Conservation (phyloP, 2,888 invertebrate species). For the Gasteruption jaculator region DNA sequence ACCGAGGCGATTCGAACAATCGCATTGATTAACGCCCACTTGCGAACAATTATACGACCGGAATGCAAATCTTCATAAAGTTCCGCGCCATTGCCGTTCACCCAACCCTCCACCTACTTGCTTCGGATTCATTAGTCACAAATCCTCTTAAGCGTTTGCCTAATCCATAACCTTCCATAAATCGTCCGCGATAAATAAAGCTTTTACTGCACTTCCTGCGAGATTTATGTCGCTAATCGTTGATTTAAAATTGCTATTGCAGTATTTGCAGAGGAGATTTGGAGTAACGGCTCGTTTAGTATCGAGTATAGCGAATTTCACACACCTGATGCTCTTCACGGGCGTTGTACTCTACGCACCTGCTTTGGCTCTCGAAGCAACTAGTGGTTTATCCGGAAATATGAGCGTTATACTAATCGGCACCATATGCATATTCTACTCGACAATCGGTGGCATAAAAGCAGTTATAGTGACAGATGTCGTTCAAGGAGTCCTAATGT, state of each 20-base stretch:
- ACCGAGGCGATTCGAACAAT: too few relatives aligned
- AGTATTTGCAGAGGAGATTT: slow-evolving; percentile 63
- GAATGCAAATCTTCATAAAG: too few relatives aligned
- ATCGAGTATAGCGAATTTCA: slow-evolving; percentile 57
- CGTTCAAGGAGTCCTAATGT: slow-evolving; percentile 80
- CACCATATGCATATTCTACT: slow-evolving; percentile 80
- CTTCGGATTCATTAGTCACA: too few relatives aligned
- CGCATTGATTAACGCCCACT: too few relatives aligned
- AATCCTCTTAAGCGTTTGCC: too few relatives aligned
- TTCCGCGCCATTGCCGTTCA: too few relatives aligned
- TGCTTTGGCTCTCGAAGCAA: slow-evolving; percentile 58
- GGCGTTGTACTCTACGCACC: slow-evolving; percentile 64
- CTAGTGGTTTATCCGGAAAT: slow-evolving; percentile 53
- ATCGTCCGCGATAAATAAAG: too few relatives aligned
- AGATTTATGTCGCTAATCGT: too few relatives aligned
- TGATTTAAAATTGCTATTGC: slow-evolving; percentile 38
- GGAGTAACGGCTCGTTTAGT: slow-evolving; percentile 53
- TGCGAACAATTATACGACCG: too few relatives aligned
- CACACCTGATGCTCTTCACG: slow-evolving; percentile 58
- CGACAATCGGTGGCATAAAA: slow-evolving; percentile 86
- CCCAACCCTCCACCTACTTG: too few relatives aligned
- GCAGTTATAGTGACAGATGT: slow-evolving; percentile 85
- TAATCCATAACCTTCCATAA: too few relatives aligned
- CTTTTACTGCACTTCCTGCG: too few relatives aligned
- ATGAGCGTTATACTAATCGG: slow-evolving; percentile 53